Evolutionary conservation across 2,888 invertebrate species (phyloP), one percentile per base, ranked within the genome.

Genomic region (Carpatolechia fugitivella): DNA sequence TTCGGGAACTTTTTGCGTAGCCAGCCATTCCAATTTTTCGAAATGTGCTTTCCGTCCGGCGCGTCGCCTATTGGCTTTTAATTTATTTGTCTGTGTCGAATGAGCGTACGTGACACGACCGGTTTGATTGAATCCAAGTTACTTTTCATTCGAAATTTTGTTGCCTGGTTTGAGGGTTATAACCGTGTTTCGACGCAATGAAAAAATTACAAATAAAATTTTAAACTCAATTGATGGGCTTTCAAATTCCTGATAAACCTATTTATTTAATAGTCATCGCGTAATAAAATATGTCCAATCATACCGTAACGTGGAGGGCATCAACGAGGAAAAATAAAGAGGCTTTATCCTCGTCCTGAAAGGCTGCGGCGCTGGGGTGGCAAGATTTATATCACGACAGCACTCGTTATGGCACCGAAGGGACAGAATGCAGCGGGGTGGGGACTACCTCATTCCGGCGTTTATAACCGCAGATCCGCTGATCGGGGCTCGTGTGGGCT

Each of bases 301-400:
- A 85, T 82, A 82, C 78, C 77, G 70, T 69, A 69, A 66, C 70
- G 75, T 78, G 78, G 80, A 76, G 80, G 78, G 78, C 74, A 78
- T 76, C 77, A 80, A 77, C 76, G 76, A 71, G 82, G 80, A 84
- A 83, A 86, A 85, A 86, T 85, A 85, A 85, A 86, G 84, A 80
- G 80, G 80, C 80, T 87, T 86, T 83, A 85, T 84, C 81, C 82
- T 63, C 65, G 61, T 74, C 71, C 75, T 82, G 85, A 85, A 82
- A 82, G 80, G 79, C 80, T 82, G 81, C 74, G 76, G 72, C 69
- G 51, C 72, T 73, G 76, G 89, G 88, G 89, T 78, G 82, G 80
- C 62, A 78, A 87, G 89, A 89, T 89, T 89, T 89, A 89, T 89
- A 79, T 85, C 84, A 81, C 75, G 84, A 85, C 85, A 82, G 76